These are phyloP conservation scores for Diadumene lineata DNA, from an alignment of 92 coral and sea anemone genomes.

Conservation along the genomic window DNA sequence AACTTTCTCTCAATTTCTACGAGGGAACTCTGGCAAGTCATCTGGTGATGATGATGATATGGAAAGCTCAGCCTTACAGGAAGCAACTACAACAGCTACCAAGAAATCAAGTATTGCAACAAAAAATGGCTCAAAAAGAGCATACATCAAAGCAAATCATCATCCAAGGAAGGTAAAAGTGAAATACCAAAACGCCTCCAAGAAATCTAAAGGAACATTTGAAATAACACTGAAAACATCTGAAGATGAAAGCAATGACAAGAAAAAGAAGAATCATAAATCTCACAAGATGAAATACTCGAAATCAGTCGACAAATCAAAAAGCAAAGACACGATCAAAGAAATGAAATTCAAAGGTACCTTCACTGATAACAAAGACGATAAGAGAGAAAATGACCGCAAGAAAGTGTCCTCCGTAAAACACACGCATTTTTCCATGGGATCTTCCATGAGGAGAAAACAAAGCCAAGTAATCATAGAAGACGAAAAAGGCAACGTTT, in stretches of 20 bases:
- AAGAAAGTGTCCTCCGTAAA: neutral
- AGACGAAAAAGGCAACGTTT: slow-evolving; percentile 27
- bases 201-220: slow-evolving; percentile 43
- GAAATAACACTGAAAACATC: slow-evolving; percentile 14
- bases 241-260: neutral
- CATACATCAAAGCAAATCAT: neutral
- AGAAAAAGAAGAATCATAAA: neutral
- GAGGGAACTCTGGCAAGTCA: slow-evolving; percentile 7
- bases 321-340: neutral
- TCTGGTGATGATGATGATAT: slow-evolving; percentile 2
- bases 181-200: slow-evolving; percentile 9
- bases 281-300: neutral
- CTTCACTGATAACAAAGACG: slow-evolving; percentile 5
- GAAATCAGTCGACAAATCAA: neutral
- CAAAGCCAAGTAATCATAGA: slow-evolving; percentile 27
- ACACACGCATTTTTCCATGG: neutral
- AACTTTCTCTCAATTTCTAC: slow-evolving; percentile 15
- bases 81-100: neutral
- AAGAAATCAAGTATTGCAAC: neutral
- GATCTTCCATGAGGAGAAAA: neutral
- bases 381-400: neutral
- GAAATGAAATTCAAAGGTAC: slow-evolving; percentile 20
- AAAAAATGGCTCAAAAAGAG: neutral
- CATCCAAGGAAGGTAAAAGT: neutral
- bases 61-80: slow-evolving; percentile 3